Conservation (phyloP, 92 coral and sea anemone species). For the Zoanthus sociatus region DNA sequence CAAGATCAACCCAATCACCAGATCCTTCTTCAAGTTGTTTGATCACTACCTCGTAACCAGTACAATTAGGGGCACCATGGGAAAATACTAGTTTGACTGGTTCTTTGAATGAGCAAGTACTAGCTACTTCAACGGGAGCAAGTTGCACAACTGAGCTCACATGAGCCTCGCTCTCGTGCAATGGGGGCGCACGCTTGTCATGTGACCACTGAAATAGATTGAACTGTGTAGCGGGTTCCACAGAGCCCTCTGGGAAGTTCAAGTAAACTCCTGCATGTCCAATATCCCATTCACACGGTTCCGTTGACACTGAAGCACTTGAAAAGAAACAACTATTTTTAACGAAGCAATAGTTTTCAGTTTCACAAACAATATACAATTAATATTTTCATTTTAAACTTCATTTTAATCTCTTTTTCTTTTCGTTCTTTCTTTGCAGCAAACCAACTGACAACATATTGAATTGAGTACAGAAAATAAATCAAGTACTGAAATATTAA, state of each 20-base stretch:
- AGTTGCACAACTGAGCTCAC: slow-evolving; percentile 34
- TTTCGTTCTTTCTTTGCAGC: too few species aligned
- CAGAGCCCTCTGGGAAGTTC: slow-evolving; percentile 16
- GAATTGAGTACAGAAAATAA: too few species aligned
- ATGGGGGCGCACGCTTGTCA: slow-evolving; percentile 23
- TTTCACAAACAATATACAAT: too few species aligned
- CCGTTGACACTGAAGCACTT: slow-evolving; percentile 8
- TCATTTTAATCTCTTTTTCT: too few species aligned
- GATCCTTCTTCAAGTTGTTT: slow-evolving; percentile 11
- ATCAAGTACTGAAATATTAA: too few species aligned
- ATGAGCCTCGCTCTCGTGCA: slow-evolving; percentile 19
- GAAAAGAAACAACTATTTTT: neutral
- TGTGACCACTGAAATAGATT: slow-evolving; percentile 6
- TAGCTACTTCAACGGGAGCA: neutral
- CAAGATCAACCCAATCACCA: slow-evolving; percentile 27
- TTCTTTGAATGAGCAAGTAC: neutral
- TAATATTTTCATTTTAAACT: too few species aligned
- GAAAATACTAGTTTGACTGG: slow-evolving; percentile 21
- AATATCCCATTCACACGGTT: slow-evolving; percentile 9
- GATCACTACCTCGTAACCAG: slow-evolving; percentile 40
- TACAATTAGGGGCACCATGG: slow-evolving; percentile 34
- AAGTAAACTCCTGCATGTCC: slow-evolving; percentile 7
- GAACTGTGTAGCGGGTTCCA: slow-evolving; percentile 13
- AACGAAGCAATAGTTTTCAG: too few species aligned
- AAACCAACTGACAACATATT: too few species aligned